phyloP scores from a whole-genome alignment of 2,888 invertebrate species.

The Drosophila mimetica region DNA sequence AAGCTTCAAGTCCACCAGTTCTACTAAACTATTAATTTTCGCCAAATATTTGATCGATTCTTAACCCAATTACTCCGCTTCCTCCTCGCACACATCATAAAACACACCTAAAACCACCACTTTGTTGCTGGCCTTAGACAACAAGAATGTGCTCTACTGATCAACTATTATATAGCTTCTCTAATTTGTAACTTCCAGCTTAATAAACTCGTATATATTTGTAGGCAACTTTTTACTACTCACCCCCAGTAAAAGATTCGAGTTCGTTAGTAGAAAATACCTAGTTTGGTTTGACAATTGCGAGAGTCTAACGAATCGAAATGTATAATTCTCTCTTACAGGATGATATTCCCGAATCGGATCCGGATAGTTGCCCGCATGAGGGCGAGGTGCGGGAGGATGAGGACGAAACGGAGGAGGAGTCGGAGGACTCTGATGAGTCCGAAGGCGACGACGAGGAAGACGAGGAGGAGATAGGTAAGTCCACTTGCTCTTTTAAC shows the following conservation, averaged over 20 bases:
- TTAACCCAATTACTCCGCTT: conserved; percentile 44
- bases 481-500: conserved; percentile 31
- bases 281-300: neutral
- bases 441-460: conserved; percentile 84
- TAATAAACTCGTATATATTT: conserved; percentile 3
- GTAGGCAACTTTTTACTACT: conserved; percentile 22
- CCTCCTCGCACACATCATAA: conserved; percentile 35
- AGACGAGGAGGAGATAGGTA: conserved; percentile 84
- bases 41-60: conserved; percentile 15
- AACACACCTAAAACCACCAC: conserved; percentile 58
- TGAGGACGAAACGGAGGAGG: conserved; percentile 83
- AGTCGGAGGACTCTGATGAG: conserved; percentile 84
- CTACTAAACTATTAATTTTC: conserved; percentile 15
- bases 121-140: conserved; percentile 82
- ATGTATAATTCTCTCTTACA: conserved; percentile 37
- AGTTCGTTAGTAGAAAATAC: conserved; percentile 3
- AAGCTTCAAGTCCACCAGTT: conserved; percentile 16
- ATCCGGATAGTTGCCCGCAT: conserved; percentile 84
- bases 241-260: conserved; percentile 6
- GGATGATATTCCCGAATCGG: conserved; percentile 84
- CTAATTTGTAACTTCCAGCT: conserved; percentile 39
- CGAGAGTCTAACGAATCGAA: conserved; percentile 7
- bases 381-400: conserved; percentile 82
- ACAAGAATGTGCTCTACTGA: conserved; percentile 77
- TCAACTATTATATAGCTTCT: conserved; percentile 34